phyloP scores from a whole-genome alignment of 2,797 vertebrate species.

The Galago senegalensis region DNA sequence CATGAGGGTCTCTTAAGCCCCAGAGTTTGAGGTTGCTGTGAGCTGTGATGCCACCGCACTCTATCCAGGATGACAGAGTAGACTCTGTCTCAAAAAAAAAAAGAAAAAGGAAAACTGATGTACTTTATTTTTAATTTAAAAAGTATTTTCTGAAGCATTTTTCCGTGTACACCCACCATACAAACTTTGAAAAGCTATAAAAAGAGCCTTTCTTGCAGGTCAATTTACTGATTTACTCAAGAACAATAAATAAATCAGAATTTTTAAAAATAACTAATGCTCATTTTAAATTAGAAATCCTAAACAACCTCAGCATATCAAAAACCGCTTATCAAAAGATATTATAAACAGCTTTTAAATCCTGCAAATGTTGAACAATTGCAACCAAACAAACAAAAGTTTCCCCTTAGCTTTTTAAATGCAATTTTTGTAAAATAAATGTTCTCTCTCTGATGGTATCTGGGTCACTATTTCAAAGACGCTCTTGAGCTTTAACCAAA shows the following conservation, averaged over 20 bases:
- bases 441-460: not conserved
- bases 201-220: not conserved
- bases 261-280: not conserved
- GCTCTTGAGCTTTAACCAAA: not conserved
- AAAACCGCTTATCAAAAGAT: not conserved
- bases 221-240: constrained; percentile 44
- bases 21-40: no score
- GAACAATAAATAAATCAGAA: constrained; percentile 32
- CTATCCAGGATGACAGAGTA: no score
- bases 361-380: not conserved
- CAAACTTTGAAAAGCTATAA: constrained; percentile 21
- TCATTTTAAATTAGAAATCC: not conserved
- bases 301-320: not conserved
- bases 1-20: no score
- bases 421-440: not conserved
- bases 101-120: no score
- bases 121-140: not conserved
- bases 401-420: not conserved
- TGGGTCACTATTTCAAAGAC: not conserved
- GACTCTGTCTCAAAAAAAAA: no score
- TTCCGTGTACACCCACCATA: not conserved
- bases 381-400: not conserved
- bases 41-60: no score
- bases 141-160: not conserved
- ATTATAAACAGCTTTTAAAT: not conserved